Conservation (phyloP, 1,140 invertebrate species). For the Anagrus nilaparvatae region DNA sequence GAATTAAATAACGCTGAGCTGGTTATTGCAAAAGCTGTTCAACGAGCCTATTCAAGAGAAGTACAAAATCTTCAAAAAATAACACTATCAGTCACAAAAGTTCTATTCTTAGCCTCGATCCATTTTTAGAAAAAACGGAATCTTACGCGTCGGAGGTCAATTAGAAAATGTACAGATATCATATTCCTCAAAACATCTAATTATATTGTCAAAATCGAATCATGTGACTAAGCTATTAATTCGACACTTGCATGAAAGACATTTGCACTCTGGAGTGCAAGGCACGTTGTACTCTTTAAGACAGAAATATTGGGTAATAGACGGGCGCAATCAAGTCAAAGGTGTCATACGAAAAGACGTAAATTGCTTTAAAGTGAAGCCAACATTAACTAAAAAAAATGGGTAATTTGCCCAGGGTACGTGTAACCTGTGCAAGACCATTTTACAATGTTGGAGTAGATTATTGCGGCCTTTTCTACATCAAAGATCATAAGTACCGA, state of each 20-base stretch:
- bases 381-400: neutral
- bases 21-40: neutral
- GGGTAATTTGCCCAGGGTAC: constrained; percentile 5
- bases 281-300: constrained; percentile 3
- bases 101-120: constrained; percentile 17
- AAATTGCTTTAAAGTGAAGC: neutral
- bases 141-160: constrained; percentile 31
- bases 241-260: constrained; percentile 20
- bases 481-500: constrained; percentile 1
- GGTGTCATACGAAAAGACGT: constrained; percentile 5
- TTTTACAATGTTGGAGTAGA: constrained; percentile 6
- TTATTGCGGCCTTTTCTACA: constrained; percentile 7
- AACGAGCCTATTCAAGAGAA: no score
- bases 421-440: neutral
- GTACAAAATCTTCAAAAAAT: neutral
- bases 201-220: constrained; percentile 24
- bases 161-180: constrained; percentile 19
- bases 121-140: constrained; percentile 21
- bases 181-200: constrained; percentile 25
- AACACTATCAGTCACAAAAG: neutral
- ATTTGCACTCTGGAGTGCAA: constrained; percentile 28
- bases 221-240: constrained; percentile 15
- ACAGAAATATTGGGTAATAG: constrained; percentile 15
- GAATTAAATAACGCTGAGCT: neutral
- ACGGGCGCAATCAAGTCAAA: constrained; percentile 3